A percentile compares a stretch with the other conserved stretches of the same genome.
phyloP scores from a whole-genome alignment of 1,140 invertebrate genomes.

The Delia radicum region DNA sequence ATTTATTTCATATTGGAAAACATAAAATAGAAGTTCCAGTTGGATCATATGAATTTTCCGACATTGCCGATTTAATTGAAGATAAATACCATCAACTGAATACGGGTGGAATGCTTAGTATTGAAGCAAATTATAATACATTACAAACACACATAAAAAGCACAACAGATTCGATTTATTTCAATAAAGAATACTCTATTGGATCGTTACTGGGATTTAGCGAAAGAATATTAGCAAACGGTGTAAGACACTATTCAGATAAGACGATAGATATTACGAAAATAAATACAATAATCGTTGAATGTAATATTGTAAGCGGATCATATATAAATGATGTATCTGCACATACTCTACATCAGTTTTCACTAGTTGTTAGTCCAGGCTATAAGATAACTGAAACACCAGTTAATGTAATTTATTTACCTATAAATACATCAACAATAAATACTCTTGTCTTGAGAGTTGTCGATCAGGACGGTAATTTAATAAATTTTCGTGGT shows the following conservation, averaged over 20 bases:
- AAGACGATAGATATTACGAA: slow-evolving; percentile 33
- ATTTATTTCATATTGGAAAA: slow-evolving; percentile 48
- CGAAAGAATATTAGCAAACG: slow-evolving; percentile 24
- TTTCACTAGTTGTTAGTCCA: slow-evolving; percentile 36
- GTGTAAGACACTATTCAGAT: slow-evolving; percentile 31
- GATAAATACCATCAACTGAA: neutral
- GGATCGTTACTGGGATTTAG: slow-evolving; percentile 32
- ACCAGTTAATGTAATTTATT: slow-evolving; percentile 45
- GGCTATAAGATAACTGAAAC: slow-evolving; percentile 44
- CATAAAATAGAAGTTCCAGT: slow-evolving; percentile 41
- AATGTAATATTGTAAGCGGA: slow-evolving; percentile 37
- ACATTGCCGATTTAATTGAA: slow-evolving; percentile 31
- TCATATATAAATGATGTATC: slow-evolving; percentile 40
- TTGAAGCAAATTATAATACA: slow-evolving; percentile 16
- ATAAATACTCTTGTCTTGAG: neutral
- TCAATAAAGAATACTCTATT: slow-evolving; percentile 27
- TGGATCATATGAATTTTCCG: slow-evolving; percentile 47
- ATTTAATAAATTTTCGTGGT: neutral
- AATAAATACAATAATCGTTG: slow-evolving; percentile 33
- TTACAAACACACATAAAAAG: neutral
- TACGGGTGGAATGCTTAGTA: neutral
- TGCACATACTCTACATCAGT: slow-evolving; percentile 44
- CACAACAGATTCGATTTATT: slow-evolving; percentile 3
- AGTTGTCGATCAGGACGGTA: neutral
- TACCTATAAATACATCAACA: slow-evolving; percentile 34